phyloP scores from a whole-genome alignment of 1,140 invertebrate species.

The Battus philenor region DNA sequence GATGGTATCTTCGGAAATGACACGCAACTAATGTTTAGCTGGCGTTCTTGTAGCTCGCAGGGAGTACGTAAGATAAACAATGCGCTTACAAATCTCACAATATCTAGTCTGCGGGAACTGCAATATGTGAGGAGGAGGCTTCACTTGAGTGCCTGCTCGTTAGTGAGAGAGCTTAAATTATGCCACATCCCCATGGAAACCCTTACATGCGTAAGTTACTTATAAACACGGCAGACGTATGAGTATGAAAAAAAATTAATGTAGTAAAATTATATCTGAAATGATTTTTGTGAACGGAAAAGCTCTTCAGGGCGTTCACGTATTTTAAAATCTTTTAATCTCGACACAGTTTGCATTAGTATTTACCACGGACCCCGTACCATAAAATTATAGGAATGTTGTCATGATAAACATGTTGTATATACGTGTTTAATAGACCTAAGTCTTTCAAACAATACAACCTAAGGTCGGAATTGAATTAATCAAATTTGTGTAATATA shows the following conservation, averaged over 20 bases:
- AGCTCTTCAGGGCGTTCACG: background rate
- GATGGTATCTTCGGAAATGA: constrained; percentile 8
- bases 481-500: too few species aligned
- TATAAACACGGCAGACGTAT: constrained; percentile 24
- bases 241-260: constrained; percentile 19
- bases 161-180: constrained; percentile 64
- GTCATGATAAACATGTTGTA: too few species aligned
- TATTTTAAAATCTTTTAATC: background rate
- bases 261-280: constrained; percentile 10
- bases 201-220: constrained; percentile 49
- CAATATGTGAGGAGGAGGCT: constrained; percentile 42
- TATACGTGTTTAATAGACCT: too few species aligned
- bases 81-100: constrained; percentile 51
- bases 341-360: constrained; percentile 4
- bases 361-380: too few species aligned
- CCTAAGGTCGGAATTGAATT: too few species aligned
- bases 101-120: constrained; percentile 47
- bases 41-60: too few species aligned
- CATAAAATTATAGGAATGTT: too few species aligned
- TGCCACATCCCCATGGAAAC: constrained; percentile 43
- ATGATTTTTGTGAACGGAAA: background rate
- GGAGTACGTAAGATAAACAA: constrained; percentile 28
- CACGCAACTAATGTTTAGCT: constrained; percentile 15
- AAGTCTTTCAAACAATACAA: too few species aligned
- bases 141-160: constrained; percentile 56